These are phyloP conservation scores for Cyphomyrmex costatus DNA, from an alignment of 1,140 invertebrate genomes.

Conservation along the genomic window DNA sequence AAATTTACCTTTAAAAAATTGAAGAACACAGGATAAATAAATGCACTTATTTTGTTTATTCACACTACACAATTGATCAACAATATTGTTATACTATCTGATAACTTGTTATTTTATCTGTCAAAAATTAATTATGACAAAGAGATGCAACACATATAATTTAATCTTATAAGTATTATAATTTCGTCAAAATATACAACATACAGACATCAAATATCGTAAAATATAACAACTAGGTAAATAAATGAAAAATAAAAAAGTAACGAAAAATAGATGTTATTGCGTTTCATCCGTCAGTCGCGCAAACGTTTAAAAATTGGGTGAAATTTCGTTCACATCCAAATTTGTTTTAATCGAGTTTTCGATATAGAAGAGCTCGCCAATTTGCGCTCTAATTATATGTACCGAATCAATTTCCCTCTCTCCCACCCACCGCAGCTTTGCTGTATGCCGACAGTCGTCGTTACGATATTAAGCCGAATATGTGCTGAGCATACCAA, in stretches of 20 bases:
- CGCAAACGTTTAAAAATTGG: slow-evolving; percentile 30
- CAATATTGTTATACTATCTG: background rate
- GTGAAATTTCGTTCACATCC: slow-evolving; percentile 33
- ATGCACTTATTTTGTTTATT: background rate
- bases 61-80: background rate
- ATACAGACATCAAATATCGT: background rate
- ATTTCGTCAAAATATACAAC: slow-evolving; percentile 1
- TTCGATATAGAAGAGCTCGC: slow-evolving; percentile 41
- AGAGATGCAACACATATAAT: background rate
- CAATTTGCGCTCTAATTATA: slow-evolving; percentile 60
- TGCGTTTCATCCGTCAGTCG: slow-evolving; percentile 14
- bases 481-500: slow-evolving; percentile 71
- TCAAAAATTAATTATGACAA: background rate
- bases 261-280: background rate
- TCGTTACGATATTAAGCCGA: slow-evolving; percentile 64
- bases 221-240: slow-evolving; percentile 6
- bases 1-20: background rate
- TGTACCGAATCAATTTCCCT: slow-evolving; percentile 59
- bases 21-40: background rate
- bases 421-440: slow-evolving; percentile 31
- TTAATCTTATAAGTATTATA: slow-evolving; percentile 1
- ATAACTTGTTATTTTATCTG: background rate
- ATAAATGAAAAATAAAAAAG: slow-evolving; percentile 17
- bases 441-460: slow-evolving; percentile 52
- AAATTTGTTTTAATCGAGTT: slow-evolving; percentile 55